Conservation (phyloP, 2,113 vertebrate genomes). For the Seriola quinqueradiata region DNA sequence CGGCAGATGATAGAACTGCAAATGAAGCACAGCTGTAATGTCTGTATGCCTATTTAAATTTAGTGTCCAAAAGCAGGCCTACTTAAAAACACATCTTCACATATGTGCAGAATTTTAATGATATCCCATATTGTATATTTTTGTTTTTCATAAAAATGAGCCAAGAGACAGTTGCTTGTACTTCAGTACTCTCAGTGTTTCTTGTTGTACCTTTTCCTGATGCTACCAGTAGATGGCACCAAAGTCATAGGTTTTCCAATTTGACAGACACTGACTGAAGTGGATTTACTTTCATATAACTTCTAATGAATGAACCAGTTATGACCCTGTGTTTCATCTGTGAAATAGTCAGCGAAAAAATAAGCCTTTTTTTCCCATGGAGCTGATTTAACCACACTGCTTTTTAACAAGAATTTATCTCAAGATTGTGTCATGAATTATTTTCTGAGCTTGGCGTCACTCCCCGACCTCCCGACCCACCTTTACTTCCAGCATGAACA, state of each 20-base stretch:
- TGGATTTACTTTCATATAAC: not conserved
- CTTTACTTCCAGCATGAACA: slow-evolving; percentile 89
- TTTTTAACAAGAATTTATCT: not conserved
- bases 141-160: not conserved
- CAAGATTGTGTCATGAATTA: not conserved
- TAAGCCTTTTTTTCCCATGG: no score
- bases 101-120: no score
- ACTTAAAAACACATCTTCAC: no score
- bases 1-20: slow-evolving; percentile 85
- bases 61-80: no score
- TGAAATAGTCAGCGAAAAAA: not conserved
- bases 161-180: not conserved
- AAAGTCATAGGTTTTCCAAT: not conserved
- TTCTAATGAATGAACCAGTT: not conserved
- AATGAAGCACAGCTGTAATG: slow-evolving; percentile 6
- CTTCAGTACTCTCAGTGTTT: not conserved
- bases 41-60: not conserved
- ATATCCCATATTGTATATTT: not conserved
- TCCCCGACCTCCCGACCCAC: slow-evolving; percentile 59
- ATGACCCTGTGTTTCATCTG: not conserved
- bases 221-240: slow-evolving; percentile 35
- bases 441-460: not conserved
- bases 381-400: not conserved
- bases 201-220: not conserved
- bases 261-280: not conserved